These are phyloP conservation scores for Orbicella faveolata DNA, from an alignment of 64 coral and sea anemone species.

Conservation along the genomic window DNA sequence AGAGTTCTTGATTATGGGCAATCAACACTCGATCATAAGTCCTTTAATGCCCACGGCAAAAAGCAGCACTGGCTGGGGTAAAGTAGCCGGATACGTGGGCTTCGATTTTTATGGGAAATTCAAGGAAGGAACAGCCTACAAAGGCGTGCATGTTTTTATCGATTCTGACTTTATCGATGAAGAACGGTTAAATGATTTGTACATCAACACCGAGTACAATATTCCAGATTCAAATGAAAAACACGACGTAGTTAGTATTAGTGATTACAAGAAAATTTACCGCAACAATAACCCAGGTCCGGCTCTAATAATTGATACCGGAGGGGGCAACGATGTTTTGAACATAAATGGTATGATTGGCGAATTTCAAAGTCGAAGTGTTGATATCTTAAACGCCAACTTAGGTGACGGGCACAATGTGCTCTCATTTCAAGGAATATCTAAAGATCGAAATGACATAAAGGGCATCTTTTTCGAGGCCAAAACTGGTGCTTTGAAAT, in stretches of 20 bases:
- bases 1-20: not conserved
- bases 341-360: conserved; percentile 3
- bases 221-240: too few species aligned
- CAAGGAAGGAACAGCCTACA: not conserved
- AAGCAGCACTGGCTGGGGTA: not conserved
- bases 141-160: not conserved
- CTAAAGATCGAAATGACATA: not conserved
- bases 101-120: conserved; percentile 2
- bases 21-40: not conserved
- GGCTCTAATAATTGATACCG: not conserved
- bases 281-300: not conserved
- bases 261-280: not conserved
- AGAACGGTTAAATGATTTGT: not conserved
- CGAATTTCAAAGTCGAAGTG: not conserved
- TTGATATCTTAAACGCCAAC: not conserved
- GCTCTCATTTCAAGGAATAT: conserved; percentile 22
- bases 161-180: not conserved
- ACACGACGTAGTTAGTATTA: not conserved
- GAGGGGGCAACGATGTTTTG: not conserved
- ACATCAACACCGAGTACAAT: not conserved
- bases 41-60: not conserved
- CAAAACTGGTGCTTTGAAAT: conserved; percentile 13
- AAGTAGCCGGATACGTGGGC: not conserved
- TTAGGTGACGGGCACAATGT: not conserved
- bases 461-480: not conserved